These are phyloP conservation scores for Harpagoxenus sublaevis DNA, from an alignment of 2,888 invertebrate species.

Conservation along the genomic window DNA sequence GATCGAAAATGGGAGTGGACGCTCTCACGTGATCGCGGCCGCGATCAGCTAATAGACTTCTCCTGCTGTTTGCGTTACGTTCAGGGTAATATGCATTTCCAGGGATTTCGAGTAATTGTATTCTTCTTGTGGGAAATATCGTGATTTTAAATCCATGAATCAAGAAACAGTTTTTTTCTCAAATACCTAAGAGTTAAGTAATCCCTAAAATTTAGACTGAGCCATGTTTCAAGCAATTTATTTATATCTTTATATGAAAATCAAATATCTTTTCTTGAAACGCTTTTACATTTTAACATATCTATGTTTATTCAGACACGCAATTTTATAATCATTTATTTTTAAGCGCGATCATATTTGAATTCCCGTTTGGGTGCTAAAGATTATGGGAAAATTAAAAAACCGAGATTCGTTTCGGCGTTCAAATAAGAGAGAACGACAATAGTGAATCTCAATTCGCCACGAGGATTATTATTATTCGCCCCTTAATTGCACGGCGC, in stretches of 20 bases:
- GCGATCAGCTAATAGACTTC: conserved; percentile 48
- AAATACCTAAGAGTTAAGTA: neutral
- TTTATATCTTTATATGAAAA: neutral
- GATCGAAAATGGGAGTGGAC: conserved; percentile 72
- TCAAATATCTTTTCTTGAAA: neutral
- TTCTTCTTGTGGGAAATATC: neutral
- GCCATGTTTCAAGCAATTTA: neutral
- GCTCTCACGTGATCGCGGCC: conserved; percentile 61
- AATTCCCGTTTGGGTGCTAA: neutral
- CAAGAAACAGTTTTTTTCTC: neutral
- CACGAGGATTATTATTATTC: conserved; percentile 52
- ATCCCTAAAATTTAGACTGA: neutral
- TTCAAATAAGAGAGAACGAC: conserved; percentile 9
- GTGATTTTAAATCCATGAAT: neutral
- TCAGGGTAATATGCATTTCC: conserved; percentile 3
- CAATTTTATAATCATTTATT: neutral
- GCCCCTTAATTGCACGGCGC: conserved; percentile 43
- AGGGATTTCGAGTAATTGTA: neutral
- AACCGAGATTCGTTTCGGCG: neutral
- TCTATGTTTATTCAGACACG: neutral
- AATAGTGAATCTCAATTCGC: conserved; percentile 40
- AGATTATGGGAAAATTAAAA: neutral
- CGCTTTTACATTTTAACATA: neutral
- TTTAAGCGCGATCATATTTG: neutral
- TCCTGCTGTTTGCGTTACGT: conserved; percentile 19